Base-by-base conservation (phyloP, 2,888 invertebrate genomes). In the Psylliodes chrysocephalus region DNA sequence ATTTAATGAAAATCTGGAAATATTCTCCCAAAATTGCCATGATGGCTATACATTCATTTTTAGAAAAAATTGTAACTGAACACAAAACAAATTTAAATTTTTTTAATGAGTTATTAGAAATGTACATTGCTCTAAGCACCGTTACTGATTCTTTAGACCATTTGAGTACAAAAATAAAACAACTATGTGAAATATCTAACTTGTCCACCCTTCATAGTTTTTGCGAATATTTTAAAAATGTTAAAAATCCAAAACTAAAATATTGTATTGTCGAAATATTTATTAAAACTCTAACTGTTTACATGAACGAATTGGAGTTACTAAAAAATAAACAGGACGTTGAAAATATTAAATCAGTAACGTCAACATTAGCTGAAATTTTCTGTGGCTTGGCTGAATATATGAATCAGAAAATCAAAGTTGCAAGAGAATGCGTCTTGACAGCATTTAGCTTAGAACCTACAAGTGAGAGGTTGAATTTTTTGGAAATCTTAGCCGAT, bases 401-500 rank as follows among this genome's bases (percentile, higher is more conserved):
- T 42, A 83, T 91, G 30, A 81, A 85, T 14, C 83, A 84, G 51
- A 87, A 89, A 75, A 80, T 86, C 17, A 86, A 88, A 12, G 85
- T 91, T 30, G 86, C 86, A 47, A 85, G 88, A 70, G 92, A 92
- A 82, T 91, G 91, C 75, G 82, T 88, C 0, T 84, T 92, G 33
- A 91, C 92, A 0, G 90, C 92, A 0, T 93, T 92, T 83, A 90
- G 91, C 40, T 82, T 92, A 51, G 87, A 90, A 74, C 92, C 92
- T 1, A 87, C 90, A 3, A 81, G 84, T 22, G 81, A 81, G 8
- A 86, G 88, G 80, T 86, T 87, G 75, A 85, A 86, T 19, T 81
- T 83, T 68, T 86, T 92, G 47, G 83, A 85, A 70, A 82, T 84
- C 30, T 77, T 86, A 64, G 87, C 87, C 0, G 75, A 82, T 44